A percentile compares a stretch with the other conserved stretches of the same genome.
These are phyloP conservation scores for Brachionus paranguensis DNA, from an alignment of 1,140 invertebrate genomes.

Conservation along the genomic window DNA sequence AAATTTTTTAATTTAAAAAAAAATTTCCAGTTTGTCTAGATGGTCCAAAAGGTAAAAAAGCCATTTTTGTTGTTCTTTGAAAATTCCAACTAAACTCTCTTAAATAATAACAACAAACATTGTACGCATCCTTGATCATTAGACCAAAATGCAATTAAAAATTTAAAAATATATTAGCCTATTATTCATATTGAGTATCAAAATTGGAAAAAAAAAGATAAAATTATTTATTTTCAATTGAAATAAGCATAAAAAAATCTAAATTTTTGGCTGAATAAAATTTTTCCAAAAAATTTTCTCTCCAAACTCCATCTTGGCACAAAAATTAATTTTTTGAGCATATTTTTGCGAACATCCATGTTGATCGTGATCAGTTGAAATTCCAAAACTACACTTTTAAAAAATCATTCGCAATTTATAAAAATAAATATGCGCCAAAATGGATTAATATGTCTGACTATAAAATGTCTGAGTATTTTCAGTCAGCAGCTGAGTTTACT, in stretches of 20 bases:
- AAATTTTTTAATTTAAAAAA: too few relatives aligned
- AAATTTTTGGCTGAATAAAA: too few relatives aligned
- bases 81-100: not conserved
- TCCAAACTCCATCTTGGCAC: not conserved
- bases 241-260: too few relatives aligned
- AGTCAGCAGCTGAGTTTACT: not conserved
- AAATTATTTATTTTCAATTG: not conserved
- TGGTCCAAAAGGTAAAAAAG: not conserved
- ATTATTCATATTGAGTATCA: too few relatives aligned
- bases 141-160: not conserved
- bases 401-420: not conserved
- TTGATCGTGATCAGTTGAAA: not conserved
- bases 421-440: not conserved
- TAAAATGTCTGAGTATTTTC: not conserved
- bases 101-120: not conserved
- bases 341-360: not conserved
- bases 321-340: not conserved
- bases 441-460: not conserved
- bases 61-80: not conserved
- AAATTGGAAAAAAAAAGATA: not conserved
- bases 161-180: not conserved
- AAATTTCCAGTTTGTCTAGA: too few relatives aligned
- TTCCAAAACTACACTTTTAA: not conserved
- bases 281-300: not conserved
- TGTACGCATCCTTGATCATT: not conserved